phyloP scores from a whole-genome alignment of 2,113 vertebrate species.

The Cisticola juncidis region DNA sequence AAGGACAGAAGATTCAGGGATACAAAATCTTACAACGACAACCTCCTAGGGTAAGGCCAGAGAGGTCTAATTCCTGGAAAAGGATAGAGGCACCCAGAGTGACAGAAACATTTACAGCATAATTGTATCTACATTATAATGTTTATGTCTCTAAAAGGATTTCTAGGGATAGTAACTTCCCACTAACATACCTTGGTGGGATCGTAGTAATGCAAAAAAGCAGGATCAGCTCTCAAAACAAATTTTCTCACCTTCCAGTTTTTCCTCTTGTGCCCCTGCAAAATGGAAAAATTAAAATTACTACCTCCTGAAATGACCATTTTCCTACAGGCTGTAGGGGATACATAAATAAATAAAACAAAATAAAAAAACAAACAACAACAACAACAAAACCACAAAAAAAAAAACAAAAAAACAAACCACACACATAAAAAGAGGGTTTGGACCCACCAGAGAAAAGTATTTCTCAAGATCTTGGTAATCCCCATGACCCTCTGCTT shows the following conservation, averaged over 20 bases:
- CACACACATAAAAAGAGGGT: not conserved
- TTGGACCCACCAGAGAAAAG: not conserved
- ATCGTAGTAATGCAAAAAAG: constrained; percentile 92
- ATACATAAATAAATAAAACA: not conserved
- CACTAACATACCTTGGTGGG: constrained; percentile 82
- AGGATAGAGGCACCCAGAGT: not conserved
- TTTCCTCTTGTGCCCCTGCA: constrained; percentile 91
- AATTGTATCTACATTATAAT: not conserved
- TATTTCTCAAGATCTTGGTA: not conserved
- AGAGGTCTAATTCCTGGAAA: not conserved
- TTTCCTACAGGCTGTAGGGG: not conserved
- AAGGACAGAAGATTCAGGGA: not conserved
- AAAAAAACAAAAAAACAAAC: too few relatives aligned
- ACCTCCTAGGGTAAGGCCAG: not conserved
- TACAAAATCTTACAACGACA: not conserved
- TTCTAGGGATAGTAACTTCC: not conserved
- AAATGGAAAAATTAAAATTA: not conserved
- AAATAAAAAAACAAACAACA: too few relatives aligned
- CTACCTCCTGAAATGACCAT: not conserved
- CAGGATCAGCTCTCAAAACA: constrained; percentile 89
- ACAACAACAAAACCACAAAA: too few relatives aligned
- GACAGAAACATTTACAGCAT: not conserved
- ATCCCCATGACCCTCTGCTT: not conserved
- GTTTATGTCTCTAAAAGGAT: not conserved
- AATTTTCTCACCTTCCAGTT: constrained; percentile 97